Evolutionary conservation across 2,113 vertebrate genomes (phyloP).

Genomic region (Nematolebias whitei): DNA sequence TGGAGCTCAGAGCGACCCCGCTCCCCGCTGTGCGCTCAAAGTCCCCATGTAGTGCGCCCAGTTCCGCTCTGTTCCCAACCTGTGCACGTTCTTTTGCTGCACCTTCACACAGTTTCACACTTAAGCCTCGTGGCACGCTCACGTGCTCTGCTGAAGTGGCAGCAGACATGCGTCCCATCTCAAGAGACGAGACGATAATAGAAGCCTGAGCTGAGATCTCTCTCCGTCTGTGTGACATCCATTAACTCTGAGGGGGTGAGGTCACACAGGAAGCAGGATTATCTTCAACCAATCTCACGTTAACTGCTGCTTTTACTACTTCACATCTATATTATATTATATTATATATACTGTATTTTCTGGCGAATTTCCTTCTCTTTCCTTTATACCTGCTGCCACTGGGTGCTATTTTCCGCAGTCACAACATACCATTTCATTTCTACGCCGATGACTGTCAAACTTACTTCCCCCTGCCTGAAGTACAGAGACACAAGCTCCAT

Average conservation of each 20-base stretch:
- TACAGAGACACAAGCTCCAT: no score
- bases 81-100: conserved; percentile 21
- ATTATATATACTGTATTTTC: no score
- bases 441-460: no score
- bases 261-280: conserved; percentile 60
- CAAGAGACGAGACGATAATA: conserved; percentile 78
- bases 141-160: conserved; percentile 59
- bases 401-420: no score
- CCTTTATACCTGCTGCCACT: no score
- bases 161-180: conserved; percentile 55
- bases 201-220: conserved; percentile 68
- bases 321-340: conserved; percentile 1
- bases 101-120: conserved; percentile 53
- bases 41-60: conserved; percentile 73
- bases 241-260: conserved; percentile 71
- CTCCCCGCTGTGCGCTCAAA: conserved; percentile 74
- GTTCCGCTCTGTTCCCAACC: conserved; percentile 45
- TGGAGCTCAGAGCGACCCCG: conserved; percentile 72
- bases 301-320: conserved; percentile 10
- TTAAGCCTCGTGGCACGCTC: conserved; percentile 35
- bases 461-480: no score
- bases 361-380: no score
- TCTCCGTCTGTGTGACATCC: conserved; percentile 74
- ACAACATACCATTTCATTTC: no score
- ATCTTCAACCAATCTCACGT: conserved; percentile 46